Evolutionary conservation across 2,888 invertebrate genomes (phyloP).

Genomic region (Dastarcus helophoroides): DNA sequence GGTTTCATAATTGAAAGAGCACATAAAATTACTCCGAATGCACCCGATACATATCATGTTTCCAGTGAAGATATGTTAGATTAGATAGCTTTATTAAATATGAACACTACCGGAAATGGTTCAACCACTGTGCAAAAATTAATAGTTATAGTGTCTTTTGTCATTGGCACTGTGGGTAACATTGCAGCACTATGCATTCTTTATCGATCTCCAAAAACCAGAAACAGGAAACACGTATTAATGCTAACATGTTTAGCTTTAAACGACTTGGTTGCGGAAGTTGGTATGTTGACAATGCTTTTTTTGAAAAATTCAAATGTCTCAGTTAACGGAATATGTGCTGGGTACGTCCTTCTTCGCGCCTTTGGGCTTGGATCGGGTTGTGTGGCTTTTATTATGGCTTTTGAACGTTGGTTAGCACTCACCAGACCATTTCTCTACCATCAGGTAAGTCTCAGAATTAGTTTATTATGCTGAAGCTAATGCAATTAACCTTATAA

Average conservation of each 20-base stretch:
- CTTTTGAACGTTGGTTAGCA: conserved; percentile 75
- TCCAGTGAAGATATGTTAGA: no score
- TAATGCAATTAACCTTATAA: no score
- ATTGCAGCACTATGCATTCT: conserved; percentile 64
- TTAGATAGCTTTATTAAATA: no score
- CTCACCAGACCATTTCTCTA: conserved; percentile 78
- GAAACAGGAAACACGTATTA: conserved; percentile 71
- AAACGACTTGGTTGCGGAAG: conserved; percentile 67
- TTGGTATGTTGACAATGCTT: conserved; percentile 67
- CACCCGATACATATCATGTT: no score
- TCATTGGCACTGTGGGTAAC: conserved; percentile 63
- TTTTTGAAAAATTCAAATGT: conserved; percentile 42
- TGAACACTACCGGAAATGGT: no score
- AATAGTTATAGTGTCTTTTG: no score
- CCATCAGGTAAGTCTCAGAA: conserved; percentile 59
- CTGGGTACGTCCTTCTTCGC: conserved; percentile 59
- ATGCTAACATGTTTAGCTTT: conserved; percentile 66
- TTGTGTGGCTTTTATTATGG: conserved; percentile 82
- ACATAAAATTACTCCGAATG: no score
- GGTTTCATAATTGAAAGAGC: no score
- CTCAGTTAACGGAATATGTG: conserved; percentile 46
- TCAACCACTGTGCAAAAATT: no score
- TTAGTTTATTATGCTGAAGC: no score
- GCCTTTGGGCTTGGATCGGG: conserved; percentile 80
- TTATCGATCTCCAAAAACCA: conserved; percentile 54